Percentiles rank a stretch among this genome's conserved stretches.
phyloP scores from a whole-genome alignment of 2,888 invertebrate genomes.

The Andrena trimmerana region DNA sequence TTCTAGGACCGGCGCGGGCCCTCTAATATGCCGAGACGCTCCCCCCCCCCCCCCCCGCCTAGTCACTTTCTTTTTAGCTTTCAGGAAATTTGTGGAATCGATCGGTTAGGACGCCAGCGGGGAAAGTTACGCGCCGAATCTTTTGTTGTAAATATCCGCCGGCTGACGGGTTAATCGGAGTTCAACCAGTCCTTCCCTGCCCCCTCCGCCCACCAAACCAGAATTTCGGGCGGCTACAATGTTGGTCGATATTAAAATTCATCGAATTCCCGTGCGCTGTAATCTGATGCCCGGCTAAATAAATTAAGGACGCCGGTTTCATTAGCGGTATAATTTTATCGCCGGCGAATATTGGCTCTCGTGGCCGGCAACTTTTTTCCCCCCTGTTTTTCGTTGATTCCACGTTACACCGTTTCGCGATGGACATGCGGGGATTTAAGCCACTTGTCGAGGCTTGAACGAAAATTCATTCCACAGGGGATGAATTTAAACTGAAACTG shows the following conservation, averaged over 20 bases:
- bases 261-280: slow-evolving; percentile 33
- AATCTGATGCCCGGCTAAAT: slow-evolving; percentile 22
- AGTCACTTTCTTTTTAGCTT: background rate
- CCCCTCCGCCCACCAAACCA: background rate
- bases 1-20: slow-evolving; percentile 18
- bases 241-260: slow-evolving; percentile 34
- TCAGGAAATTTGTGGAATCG: slow-evolving; percentile 19
- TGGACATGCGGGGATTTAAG: background rate
- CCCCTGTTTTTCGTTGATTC: slow-evolving; percentile 8
- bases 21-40: slow-evolving; percentile 25
- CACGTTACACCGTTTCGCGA: background rate
- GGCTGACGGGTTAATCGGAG: background rate
- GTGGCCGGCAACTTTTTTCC: background rate
- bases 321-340: slow-evolving; percentile 43
- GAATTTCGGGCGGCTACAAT: slow-evolving; percentile 8
- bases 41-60: background rate
- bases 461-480: too few species aligned
- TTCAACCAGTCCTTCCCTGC: background rate
- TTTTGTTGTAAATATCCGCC: background rate
- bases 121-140: background rate
- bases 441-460: too few species aligned
- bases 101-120: slow-evolving; percentile 4
- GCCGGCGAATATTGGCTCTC: background rate
- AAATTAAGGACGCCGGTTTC: slow-evolving; percentile 27
- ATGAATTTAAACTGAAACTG: too few species aligned